These are phyloP conservation scores for Corapipo altera DNA, from an alignment of 2,113 vertebrate species.

Conservation along the genomic window DNA sequence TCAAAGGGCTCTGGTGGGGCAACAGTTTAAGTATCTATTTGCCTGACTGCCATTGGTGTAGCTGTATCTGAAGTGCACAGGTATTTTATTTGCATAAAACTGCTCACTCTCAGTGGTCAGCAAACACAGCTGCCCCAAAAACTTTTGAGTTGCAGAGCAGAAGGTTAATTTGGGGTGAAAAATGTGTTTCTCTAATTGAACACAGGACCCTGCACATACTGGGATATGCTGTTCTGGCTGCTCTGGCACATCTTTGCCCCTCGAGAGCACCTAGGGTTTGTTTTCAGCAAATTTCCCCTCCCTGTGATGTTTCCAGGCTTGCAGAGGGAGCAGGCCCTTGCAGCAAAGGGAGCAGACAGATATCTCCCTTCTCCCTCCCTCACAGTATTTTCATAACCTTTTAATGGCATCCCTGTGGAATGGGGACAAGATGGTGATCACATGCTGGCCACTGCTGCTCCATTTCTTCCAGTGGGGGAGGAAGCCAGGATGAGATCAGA, in stretches of 20 bases:
- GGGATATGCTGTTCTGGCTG: neutral
- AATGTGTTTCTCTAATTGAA: neutral
- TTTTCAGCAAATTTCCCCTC: neutral
- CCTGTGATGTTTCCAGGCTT: neutral
- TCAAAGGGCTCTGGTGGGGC: neutral
- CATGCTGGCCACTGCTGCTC: neutral
- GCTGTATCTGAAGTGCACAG: neutral
- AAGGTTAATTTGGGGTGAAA: neutral
- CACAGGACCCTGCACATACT: neutral
- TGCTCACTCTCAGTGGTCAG: neutral
- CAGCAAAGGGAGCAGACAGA: neutral
- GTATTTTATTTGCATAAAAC: neutral
- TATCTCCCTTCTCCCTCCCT: neutral
- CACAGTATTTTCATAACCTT: slow-evolving; percentile 12
- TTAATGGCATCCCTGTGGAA: neutral
- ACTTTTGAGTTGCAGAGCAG: neutral
- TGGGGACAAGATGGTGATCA: neutral
- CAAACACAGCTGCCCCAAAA: neutral
- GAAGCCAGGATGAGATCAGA: neutral
- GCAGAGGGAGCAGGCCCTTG: neutral
- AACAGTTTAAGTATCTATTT: neutral
- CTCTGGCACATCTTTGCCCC: neutral
- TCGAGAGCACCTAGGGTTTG: rapidly evolving
- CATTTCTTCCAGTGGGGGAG: neutral
- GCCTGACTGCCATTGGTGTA: neutral